Evolutionary conservation across 2,797 vertebrate genomes (phyloP), one percentile per base, ranked within the genome.

Genomic region (Cottoperca gobio): DNA sequence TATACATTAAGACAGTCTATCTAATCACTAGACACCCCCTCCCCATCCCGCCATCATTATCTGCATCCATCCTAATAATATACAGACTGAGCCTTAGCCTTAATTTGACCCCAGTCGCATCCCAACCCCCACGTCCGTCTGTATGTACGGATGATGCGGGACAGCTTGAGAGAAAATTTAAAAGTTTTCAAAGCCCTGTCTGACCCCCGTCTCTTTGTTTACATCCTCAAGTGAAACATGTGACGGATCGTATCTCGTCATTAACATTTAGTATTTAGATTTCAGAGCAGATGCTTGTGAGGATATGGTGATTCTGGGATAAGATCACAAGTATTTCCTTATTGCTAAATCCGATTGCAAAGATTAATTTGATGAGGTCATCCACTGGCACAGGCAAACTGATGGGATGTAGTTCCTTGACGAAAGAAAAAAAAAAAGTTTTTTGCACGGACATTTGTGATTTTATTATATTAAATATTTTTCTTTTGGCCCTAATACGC

Each of bases 101-200:
- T 61, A 35, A 86, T 88, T 70, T 89, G 85, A 90, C 86, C 91
- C 60, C 64, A 24, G 19, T 53, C 17, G 6, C n/a, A 17, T 26
- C 81, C 73, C 71, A 31, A 11, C 73, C 81, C 76, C 79, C 58
- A 3, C 71, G 54, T 35, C 70, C 0, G 50, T 61, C 73, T 65
- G 35, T 49, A 78, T 26, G 46, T 69, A 74, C 55, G 77, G 37
- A 86, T 80, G 79, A 90, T 82, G 73, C 2, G 21, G 80, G 84
- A 28, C 76, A 66, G 84, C 54, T 77, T 83, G 50, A 60, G 70
- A 81, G 71, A 91, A 89, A 89, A 89, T 82, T 53, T 87, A 31
- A 24, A 58, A 11, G 14, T 37, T 73, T 33, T 59, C 3, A 4
- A 72, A 70, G 62, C 9, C 4, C 24, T 14, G 60, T 58, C 69